A percentile compares a stretch with the other conserved stretches of the same genome.
These are phyloP conservation scores for Cheirogaleus major DNA, from an alignment of 2,797 vertebrate genomes.

Conservation along the genomic window DNA sequence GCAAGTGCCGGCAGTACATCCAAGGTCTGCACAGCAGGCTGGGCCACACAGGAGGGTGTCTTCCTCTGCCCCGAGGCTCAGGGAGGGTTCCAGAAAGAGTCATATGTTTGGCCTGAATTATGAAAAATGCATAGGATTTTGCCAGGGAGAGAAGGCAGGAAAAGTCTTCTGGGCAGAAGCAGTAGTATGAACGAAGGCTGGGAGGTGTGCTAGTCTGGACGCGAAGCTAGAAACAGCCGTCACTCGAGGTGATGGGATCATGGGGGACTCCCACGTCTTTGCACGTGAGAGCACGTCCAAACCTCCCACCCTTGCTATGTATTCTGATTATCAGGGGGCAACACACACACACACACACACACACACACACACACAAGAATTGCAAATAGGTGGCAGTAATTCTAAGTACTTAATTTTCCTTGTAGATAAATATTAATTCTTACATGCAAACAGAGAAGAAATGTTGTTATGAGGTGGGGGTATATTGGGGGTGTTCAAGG, in stretches of 20 bases:
- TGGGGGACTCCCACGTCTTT: not conserved
- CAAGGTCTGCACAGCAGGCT: rapidly evolving
- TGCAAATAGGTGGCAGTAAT: not conserved
- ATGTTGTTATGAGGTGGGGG: not conserved
- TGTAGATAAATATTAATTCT: not conserved
- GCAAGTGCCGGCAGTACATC: too few species aligned
- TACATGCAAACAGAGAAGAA: not conserved
- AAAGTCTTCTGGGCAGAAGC: not conserved
- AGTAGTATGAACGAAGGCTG: not conserved
- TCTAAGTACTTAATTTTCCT: not conserved
- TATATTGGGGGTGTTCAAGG: not conserved
- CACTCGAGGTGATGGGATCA: not conserved
- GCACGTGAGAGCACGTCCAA: not conserved
- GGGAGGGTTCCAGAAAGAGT: not conserved
- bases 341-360: not conserved
- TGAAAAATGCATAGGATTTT: not conserved
- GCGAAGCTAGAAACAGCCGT: not conserved
- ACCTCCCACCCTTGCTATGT: not conserved
- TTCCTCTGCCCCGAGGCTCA: not conserved
- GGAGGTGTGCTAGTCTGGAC: not conserved
- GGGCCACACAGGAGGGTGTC: not conserved
- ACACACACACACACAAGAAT: not conserved
- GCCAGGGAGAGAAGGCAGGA: not conserved
- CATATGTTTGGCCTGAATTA: not conserved
- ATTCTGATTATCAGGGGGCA: not conserved